Percentiles rank a stretch among this genome's conserved stretches.
Evolutionary conservation across 2,888 invertebrate species (phyloP).

Genomic region (Dascillus cervinus): DNA sequence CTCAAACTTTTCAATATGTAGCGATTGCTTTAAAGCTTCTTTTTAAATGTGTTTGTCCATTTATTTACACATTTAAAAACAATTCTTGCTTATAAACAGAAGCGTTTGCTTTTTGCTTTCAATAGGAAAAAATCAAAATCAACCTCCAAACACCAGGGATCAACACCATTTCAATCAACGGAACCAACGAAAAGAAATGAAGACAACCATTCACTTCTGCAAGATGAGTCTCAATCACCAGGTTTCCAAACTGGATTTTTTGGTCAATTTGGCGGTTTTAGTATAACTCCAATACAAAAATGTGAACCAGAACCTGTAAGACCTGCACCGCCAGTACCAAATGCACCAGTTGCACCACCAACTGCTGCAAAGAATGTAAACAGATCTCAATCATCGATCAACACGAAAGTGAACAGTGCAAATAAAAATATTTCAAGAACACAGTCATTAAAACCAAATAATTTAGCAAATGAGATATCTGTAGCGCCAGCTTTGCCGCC

Average conservation of each 20-base stretch:
- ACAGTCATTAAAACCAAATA: slow-evolving; percentile 41
- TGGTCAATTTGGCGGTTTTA: slow-evolving; percentile 82
- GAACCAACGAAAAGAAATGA: slow-evolving; percentile 51
- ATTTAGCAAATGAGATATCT: slow-evolving; percentile 34
- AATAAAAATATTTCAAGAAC: slow-evolving; percentile 42
- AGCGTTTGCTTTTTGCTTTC: slow-evolving; percentile 1
- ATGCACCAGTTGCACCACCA: slow-evolving; percentile 40
- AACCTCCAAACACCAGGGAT: slow-evolving; percentile 38
- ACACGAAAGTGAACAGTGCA: not conserved
- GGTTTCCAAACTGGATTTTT: slow-evolving; percentile 55
- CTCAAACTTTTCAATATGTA: too few species aligned
- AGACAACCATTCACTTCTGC: slow-evolving; percentile 61
- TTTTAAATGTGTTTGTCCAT: not conserved
- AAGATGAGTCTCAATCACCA: slow-evolving; percentile 26
- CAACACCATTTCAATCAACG: slow-evolving; percentile 35
- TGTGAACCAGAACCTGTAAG: slow-evolving; percentile 30
- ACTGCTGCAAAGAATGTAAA: slow-evolving; percentile 22
- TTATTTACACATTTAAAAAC: slow-evolving; percentile 2
- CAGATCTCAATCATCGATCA: slow-evolving; percentile 24
- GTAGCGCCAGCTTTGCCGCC: slow-evolving; percentile 54
- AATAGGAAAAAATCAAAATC: slow-evolving; percentile 39
- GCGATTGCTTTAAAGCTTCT: too few species aligned
- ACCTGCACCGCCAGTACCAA: slow-evolving; percentile 58
- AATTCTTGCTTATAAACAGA: not conserved
- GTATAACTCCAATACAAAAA: slow-evolving; percentile 53